Evolutionary conservation across 2,797 vertebrate species (phyloP).

Genomic region (Antennarius maculatus): DNA sequence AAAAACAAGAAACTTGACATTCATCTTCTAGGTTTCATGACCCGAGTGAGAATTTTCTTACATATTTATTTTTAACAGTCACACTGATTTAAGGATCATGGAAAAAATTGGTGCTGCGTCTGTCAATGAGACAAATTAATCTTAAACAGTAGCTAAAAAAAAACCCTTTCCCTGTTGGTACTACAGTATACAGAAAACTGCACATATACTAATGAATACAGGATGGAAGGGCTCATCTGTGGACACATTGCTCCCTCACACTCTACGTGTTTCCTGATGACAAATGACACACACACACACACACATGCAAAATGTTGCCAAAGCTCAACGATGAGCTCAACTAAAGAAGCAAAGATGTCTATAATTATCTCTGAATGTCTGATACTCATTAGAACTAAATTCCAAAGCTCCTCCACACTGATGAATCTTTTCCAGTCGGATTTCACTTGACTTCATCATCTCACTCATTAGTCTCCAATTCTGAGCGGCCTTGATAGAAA

Average conservation of each 20-base stretch:
- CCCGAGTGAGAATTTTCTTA: neutral
- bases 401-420: neutral
- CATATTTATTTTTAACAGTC: neutral
- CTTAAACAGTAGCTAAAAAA: too few species aligned
- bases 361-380: conserved; percentile 11
- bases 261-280: conserved; percentile 3
- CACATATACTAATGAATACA: neutral
- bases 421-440: conserved; percentile 2
- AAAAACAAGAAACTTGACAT: neutral
- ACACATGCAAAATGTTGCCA: neutral
- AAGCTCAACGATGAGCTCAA: conserved; percentile 7
- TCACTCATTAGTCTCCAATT: conserved; percentile 27
- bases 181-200: too few species aligned
- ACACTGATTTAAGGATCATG: neutral
- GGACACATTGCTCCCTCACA: conserved; percentile 1
- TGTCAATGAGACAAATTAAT: too few species aligned
- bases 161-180: too few species aligned
- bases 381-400: conserved; percentile 11
- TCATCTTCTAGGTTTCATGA: neutral
- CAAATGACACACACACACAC: conserved; percentile 4
- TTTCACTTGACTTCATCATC: conserved; percentile 30
- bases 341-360: conserved; percentile 15
- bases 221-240: neutral
- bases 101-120: neutral
- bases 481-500: conserved; percentile 5